Percentiles rank a stretch among this genome's conserved stretches.
These are phyloP conservation scores for Macrostomum cliftonense DNA, from an alignment of 2,888 invertebrate genomes.

Conservation along the genomic window DNA sequence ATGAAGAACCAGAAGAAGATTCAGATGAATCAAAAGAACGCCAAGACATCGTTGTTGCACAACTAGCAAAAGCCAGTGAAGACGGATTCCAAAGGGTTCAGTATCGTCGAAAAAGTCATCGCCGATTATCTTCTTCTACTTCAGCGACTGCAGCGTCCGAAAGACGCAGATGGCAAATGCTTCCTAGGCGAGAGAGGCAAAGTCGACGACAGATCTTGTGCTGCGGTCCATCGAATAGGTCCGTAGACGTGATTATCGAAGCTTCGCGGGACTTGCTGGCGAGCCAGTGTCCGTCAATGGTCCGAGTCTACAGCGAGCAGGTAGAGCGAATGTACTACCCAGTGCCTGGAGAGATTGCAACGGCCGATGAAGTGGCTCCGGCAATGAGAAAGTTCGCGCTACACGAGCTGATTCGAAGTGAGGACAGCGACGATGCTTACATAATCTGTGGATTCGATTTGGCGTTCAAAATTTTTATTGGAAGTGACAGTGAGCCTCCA, in stretches of 20 bases:
- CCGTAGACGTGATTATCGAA: slow-evolving; percentile 20
- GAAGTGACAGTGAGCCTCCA: background rate
- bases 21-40: too few species aligned
- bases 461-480: background rate
- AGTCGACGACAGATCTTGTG: slow-evolving; percentile 19
- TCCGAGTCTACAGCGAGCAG: slow-evolving; percentile 23
- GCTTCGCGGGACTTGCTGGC: slow-evolving; percentile 14
- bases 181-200: too few species aligned
- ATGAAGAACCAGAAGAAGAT: too few species aligned
- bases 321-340: slow-evolving; percentile 23
- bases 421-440: background rate
- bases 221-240: slow-evolving; percentile 26
- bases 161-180: too few species aligned
- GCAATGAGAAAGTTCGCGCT: slow-evolving; percentile 14
- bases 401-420: slow-evolving; percentile 17
- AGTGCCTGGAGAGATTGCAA: slow-evolving; percentile 16
- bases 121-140: too few species aligned
- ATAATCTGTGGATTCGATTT: background rate
- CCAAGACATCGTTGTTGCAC: too few species aligned
- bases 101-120: too few species aligned
- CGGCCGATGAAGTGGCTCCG: background rate
- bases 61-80: too few species aligned
- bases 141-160: too few species aligned
- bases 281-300: slow-evolving; percentile 16
- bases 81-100: too few species aligned